Evolutionary conservation across 2,797 vertebrate genomes (phyloP).

Genomic region (Tachyglossus aculeatus): DNA sequence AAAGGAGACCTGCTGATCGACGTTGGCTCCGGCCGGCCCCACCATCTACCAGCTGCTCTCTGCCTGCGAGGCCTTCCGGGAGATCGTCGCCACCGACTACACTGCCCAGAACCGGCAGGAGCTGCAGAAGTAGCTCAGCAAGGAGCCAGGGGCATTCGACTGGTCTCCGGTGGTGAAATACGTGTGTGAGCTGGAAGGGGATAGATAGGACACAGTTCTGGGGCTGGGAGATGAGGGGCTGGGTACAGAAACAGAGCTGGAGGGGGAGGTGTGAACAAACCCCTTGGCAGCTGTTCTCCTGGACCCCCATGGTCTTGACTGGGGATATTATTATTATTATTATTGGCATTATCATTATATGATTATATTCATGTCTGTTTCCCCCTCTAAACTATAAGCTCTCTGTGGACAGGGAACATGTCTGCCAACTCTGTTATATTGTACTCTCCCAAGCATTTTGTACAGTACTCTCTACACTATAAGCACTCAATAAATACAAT

Average conservation of each 20-base stretch:
- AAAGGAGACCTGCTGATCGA: constrained; percentile 74
- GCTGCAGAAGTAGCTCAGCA: constrained; percentile 73
- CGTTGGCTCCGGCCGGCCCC: constrained; percentile 70
- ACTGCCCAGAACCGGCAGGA: constrained; percentile 73
- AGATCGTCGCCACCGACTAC: constrained; percentile 75
- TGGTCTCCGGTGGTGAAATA: constrained; percentile 77
- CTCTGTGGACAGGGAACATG: too few species aligned
- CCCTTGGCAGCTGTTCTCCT: neutral
- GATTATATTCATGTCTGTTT: neutral
- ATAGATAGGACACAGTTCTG: too few species aligned
- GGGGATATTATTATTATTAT: neutral
- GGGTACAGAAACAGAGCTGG: too few species aligned
- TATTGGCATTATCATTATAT: neutral
- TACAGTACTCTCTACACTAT: too few species aligned
- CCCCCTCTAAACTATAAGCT: neutral
- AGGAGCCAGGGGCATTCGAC: constrained; percentile 61
- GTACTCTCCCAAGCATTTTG: too few species aligned
- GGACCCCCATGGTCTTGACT: neutral
- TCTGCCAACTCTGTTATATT: too few species aligned
- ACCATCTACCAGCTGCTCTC: constrained; percentile 81
- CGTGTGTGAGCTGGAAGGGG: constrained; percentile 78
- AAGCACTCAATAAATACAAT: too few species aligned
- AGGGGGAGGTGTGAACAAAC: neutral
- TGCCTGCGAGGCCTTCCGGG: constrained; percentile 76
- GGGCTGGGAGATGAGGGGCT: too few species aligned